Conservation (phyloP, 2,113 vertebrate genomes). For the Pomatorhinus ruficollis region DNA sequence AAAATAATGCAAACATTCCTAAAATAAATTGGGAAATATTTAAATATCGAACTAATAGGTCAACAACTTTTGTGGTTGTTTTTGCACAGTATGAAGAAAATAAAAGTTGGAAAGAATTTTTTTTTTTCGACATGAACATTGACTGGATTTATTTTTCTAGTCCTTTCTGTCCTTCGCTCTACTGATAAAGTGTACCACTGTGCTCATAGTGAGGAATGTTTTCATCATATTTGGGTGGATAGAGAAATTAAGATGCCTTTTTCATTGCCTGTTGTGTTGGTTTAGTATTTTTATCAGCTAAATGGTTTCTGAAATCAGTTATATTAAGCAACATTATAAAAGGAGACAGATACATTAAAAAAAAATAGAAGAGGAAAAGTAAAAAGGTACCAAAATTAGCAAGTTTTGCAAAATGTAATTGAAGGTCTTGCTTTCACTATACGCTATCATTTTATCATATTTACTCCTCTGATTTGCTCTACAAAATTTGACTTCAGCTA, state of each 20-base stretch:
- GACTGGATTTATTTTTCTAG: neutral
- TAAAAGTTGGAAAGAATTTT: neutral
- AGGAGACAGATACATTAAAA: neutral
- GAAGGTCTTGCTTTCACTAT: neutral
- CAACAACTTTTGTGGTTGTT: neutral
- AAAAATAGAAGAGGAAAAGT: neutral
- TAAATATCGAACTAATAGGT: neutral
- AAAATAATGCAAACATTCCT: neutral
- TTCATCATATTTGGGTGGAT: neutral
- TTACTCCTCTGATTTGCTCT: neutral
- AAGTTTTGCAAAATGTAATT: neutral
- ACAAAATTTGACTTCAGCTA: neutral
- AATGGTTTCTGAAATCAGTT: conserved; percentile 48
- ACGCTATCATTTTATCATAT: neutral
- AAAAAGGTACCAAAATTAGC: neutral
- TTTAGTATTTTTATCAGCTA: neutral
- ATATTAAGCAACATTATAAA: conserved; percentile 2
- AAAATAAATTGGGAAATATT: neutral
- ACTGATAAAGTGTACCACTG: neutral
- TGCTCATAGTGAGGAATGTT: neutral
- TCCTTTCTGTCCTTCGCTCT: neutral
- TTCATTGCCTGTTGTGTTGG: neutral
- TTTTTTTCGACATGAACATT: fast-evolving
- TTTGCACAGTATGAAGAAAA: neutral
- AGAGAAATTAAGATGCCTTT: neutral